A percentile compares a stretch with the other conserved stretches of the same genome.
Conservation (phyloP, 2,113 vertebrate species). For the Rattus norvegicus region GRCr8 NC_086036.1:74367501-74368000, state of each 20-base stretch:
- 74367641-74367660: neutral
- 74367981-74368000: slow-evolving; percentile 61
- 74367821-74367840: neutral
- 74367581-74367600: neutral
- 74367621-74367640: neutral
- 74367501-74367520: neutral
- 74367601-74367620: neutral
- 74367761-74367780: slow-evolving; percentile 25
- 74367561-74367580: neutral
- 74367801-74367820: neutral
- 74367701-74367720: neutral
- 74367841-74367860: neutral
- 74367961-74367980: slow-evolving; percentile 50
- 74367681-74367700: neutral
- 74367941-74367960: neutral
- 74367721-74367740: neutral
- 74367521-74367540: neutral
- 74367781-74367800: neutral
- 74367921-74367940: neutral
- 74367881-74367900: too few species aligned
- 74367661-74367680: neutral
- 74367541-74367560: neutral
- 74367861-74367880: neutral
- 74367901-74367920: neutral
- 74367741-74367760: slow-evolving; percentile 45